Base-by-base conservation (phyloP, 2,113 vertebrate genomes). In the Sinocyclocheilus grahami region DNA sequence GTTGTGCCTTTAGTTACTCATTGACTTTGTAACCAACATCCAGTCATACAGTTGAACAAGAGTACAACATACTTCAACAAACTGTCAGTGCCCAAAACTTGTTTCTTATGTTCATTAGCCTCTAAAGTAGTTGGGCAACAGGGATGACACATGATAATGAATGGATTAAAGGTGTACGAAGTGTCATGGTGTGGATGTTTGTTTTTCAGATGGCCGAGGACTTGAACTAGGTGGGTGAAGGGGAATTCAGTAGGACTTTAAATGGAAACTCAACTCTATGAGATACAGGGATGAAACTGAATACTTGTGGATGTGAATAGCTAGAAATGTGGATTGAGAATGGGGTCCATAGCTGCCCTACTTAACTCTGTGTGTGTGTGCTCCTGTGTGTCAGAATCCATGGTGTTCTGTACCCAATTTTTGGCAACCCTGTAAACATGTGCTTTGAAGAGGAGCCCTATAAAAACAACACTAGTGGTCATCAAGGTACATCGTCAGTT, bases 371-470 rank as follows among this genome's bases (percentile, higher is more conserved):
- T 46, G 9, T 85, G 82, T 86, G 48, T 78, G 20, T 85, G 81
- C 12, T 16, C 42, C 37, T 87, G 85, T 81, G 82, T 48, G 46
- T 48, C 84, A 37, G 75, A 76, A 72, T 78, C 77, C 86, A 80
- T 39, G 89, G 91, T 92, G 91, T 86, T 91, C 89, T 91, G 92
- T 93, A 93, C 85, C 55, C 85, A 78, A 86, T 75, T 53, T 84
- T 42, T 80, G 65, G 51, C 51, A 92, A 91, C 90, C 93, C 86
- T 84, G 87, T 91, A 95, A 96, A 95, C 94, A 94, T 89, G 89
- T 92, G 92, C 94, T 95, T 94, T 93, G 92, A 95, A 95, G 94
- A 48, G 83, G 88, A 78, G 83, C 86, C 91, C 90, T 89, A 87
- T 88, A 89, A 90, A 92, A 89, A 88, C 92, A 91, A 78, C 72